Evolutionary conservation across 2,888 invertebrate species (phyloP).

Genomic region (Luperina testacea): DNA sequence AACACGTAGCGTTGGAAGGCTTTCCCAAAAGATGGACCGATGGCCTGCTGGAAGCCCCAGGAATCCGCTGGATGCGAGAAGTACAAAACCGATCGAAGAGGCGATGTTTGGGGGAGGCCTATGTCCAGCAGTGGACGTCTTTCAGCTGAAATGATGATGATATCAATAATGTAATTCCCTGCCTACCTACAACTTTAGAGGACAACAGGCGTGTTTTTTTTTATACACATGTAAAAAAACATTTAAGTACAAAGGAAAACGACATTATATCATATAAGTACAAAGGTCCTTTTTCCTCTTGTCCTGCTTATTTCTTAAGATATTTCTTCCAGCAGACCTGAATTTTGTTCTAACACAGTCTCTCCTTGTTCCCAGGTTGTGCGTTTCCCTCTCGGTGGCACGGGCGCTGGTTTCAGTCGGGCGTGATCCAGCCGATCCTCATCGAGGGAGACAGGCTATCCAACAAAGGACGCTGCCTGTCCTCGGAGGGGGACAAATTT

Average conservation of each 20-base stretch:
- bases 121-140: too few relatives aligned
- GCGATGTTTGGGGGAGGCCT: too few relatives aligned
- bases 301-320: background rate
- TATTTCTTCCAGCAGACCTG: background rate
- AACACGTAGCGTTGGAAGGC: too few relatives aligned
- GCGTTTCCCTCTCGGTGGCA: slow-evolving; percentile 96
- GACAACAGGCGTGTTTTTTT: background rate
- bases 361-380: slow-evolving; percentile 90
- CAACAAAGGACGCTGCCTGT: slow-evolving; percentile 95
- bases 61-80: too few relatives aligned
- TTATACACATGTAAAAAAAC: background rate
- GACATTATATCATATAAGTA: background rate
- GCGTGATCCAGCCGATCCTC: slow-evolving; percentile 95
- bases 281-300: background rate
- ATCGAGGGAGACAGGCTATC: slow-evolving; percentile 95
- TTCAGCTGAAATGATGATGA: too few relatives aligned
- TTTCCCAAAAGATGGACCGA: too few relatives aligned
- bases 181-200: background rate
- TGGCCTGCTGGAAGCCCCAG: too few relatives aligned
- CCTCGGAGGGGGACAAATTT: slow-evolving; percentile 96
- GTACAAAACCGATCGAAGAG: too few relatives aligned
- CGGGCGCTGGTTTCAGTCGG: slow-evolving; percentile 97
- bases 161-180: background rate
- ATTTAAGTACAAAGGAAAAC: background rate
- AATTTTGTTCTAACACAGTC: background rate